phyloP scores from a whole-genome alignment of 2,113 vertebrate species.

The Camelus bactrianus region DNA sequence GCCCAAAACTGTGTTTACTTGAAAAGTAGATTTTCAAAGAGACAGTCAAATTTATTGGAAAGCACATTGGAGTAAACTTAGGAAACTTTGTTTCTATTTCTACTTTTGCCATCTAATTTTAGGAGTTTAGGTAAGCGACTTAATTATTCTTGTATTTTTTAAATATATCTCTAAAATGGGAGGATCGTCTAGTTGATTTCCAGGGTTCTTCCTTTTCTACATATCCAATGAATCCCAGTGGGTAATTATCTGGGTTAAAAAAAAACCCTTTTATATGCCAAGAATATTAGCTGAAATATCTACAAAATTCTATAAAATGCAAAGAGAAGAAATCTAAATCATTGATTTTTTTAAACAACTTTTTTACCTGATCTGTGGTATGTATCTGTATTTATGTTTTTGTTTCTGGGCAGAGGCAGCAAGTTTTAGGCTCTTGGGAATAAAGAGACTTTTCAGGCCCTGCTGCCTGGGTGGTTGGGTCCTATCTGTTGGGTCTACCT shows the following conservation, averaged over 20 bases:
- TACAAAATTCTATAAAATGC: background rate
- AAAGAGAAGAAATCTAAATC: background rate
- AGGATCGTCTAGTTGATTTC: background rate
- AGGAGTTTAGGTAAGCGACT: constrained; percentile 33
- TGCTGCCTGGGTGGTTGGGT: background rate
- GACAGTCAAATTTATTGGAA: background rate
- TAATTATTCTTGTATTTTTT: constrained; percentile 10
- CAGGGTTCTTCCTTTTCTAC: background rate
- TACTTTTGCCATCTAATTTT: background rate
- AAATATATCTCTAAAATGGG: background rate
- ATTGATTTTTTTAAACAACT: background rate
- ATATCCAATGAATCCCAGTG: background rate
- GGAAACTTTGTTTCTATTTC: constrained; percentile 27
- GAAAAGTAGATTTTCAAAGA: constrained; percentile 6
- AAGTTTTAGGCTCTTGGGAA: background rate
- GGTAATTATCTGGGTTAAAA: background rate
- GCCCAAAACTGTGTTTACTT: background rate
- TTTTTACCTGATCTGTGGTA: background rate
- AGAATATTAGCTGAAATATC: background rate
- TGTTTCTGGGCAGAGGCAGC: background rate
- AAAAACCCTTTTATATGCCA: background rate
- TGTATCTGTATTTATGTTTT: background rate
- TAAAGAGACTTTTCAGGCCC: background rate
- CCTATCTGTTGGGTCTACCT: background rate
- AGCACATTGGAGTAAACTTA: background rate